phyloP scores from a whole-genome alignment of 2,797 vertebrate genomes.

The Darevskia nairensis region DNA sequence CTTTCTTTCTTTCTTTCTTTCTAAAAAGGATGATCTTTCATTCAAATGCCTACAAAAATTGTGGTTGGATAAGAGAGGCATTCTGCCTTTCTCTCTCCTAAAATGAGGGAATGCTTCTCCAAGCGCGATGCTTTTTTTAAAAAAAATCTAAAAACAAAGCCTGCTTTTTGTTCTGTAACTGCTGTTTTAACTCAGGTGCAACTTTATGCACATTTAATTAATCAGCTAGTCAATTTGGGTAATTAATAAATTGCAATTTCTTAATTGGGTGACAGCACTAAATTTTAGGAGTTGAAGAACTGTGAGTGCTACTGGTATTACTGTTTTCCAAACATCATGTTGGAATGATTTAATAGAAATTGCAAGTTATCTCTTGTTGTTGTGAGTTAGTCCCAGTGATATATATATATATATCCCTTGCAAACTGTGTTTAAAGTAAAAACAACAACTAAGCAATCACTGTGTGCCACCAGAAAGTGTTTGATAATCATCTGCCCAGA shows the following conservation, averaged over 20 bases:
- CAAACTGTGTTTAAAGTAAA: not conserved
- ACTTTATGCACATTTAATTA: not conserved
- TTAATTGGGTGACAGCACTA: not conserved
- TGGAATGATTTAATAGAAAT: not conserved
- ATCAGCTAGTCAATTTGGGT: not conserved
- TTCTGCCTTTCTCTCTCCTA: not conserved
- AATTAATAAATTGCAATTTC: not conserved
- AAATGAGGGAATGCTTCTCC: too few relatives aligned
- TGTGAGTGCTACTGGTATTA: conserved; percentile 6
- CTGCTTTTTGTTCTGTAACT: not conserved
- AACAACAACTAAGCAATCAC: not conserved
- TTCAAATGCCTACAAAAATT: not conserved
- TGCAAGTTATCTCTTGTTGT: not conserved
- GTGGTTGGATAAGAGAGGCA: not conserved
- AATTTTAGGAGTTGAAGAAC: conserved; percentile 43
- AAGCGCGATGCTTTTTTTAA: not conserved
- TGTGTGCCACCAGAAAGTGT: not conserved
- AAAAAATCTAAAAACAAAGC: not conserved
- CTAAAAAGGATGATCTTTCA: not conserved
- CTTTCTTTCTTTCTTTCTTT: too few relatives aligned
- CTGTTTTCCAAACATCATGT: not conserved
- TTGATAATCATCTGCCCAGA: not conserved
- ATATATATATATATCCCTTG: not conserved
- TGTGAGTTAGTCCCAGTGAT: not conserved
- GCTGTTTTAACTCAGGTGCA: not conserved